These are phyloP conservation scores for Coranthus polyacanthus DNA, from an alignment of 2,797 vertebrate genomes.

Conservation along the genomic window DNA sequence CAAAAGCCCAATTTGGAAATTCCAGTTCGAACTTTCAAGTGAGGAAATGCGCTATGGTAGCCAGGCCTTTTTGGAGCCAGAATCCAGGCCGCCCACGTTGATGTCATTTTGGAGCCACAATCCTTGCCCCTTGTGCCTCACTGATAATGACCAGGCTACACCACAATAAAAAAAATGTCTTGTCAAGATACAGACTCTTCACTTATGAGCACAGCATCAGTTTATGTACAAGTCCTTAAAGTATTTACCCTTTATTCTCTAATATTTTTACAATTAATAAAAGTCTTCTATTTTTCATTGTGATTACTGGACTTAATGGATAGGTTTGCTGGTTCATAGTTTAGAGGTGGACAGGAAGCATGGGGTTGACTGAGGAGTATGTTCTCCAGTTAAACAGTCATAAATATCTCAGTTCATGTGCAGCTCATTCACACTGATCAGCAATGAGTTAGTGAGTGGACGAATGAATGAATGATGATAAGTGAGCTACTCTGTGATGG, in stretches of 20 bases:
- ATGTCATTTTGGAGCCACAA: no score
- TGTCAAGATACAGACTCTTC: not conserved
- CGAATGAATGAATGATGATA: not conserved
- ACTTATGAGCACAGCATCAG: no score
- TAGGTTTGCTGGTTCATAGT: not conserved
- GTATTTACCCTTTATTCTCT: no score
- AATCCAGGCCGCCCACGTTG: no score
- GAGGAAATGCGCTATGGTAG: no score
- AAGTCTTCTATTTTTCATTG: not conserved
- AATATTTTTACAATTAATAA: not conserved
- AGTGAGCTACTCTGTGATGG: not conserved
- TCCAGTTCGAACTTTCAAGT: no score
- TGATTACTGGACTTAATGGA: not conserved
- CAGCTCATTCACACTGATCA: not conserved
- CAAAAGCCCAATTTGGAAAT: no score
- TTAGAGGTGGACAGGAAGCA: not conserved
- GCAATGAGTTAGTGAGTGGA: slow-evolving; percentile 2
- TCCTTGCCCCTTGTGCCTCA: not conserved
- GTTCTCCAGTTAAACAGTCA: slow-evolving; percentile 1
- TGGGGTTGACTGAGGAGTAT: not conserved
- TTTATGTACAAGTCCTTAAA: no score
- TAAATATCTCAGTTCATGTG: not conserved
- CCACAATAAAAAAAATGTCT: not conserved
- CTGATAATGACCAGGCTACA: not conserved
- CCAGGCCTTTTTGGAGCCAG: no score